A percentile compares a stretch with the other conserved stretches of the same genome.
Conservation (phyloP, 2,113 vertebrate species). For the Coreoperca whiteheadi region DNA sequence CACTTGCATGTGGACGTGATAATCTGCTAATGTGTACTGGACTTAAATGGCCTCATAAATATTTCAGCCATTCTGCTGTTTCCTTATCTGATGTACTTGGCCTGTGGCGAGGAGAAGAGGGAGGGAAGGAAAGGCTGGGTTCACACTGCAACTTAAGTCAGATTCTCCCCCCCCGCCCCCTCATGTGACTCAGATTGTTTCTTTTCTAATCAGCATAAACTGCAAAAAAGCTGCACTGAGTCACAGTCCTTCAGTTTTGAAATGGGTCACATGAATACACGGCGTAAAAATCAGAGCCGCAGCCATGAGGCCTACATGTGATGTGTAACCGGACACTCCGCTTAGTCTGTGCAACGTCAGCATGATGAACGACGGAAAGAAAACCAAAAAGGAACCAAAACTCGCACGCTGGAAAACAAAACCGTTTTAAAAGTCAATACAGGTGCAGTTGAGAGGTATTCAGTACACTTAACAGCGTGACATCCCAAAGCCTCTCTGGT, state of each 20-base stretch:
- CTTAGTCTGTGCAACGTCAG: background rate
- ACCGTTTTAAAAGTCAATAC: background rate
- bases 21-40: slow-evolving; percentile 18
- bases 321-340: too few relatives aligned
- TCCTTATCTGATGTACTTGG: slow-evolving; percentile 34
- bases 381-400: background rate
- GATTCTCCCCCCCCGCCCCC: background rate
- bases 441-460: background rate
- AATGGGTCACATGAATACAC: background rate
- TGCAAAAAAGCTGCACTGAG: background rate
- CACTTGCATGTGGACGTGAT: background rate
- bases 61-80: slow-evolving; percentile 30
- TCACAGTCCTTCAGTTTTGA: background rate
- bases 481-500: background rate
- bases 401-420: too few relatives aligned
- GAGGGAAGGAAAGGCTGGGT: background rate
- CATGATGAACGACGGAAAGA: background rate
- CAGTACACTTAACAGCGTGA: background rate
- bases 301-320: background rate
- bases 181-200: slow-evolving; percentile 19
- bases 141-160: background rate
- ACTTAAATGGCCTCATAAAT: slow-evolving; percentile 40
- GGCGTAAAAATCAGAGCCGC: background rate
- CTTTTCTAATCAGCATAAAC: background rate
- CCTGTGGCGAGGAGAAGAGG: background rate